phyloP scores from a whole-genome alignment of 1,140 invertebrate genomes.

The Mercenaria mercenaria region DNA sequence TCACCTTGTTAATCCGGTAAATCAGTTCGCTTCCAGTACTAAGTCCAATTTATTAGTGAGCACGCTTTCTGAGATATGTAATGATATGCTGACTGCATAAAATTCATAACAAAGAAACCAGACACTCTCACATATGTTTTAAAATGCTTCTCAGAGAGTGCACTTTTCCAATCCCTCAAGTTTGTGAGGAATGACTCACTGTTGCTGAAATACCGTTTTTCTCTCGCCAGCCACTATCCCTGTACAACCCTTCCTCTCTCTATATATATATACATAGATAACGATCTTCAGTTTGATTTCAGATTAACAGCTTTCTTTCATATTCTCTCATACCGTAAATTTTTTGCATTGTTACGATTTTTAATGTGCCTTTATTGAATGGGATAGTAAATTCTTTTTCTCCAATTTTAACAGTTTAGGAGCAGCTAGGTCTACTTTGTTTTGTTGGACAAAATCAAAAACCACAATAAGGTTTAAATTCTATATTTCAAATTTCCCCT shows the following conservation, averaged over 20 bases:
- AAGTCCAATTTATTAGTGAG: neutral
- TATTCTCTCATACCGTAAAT: neutral
- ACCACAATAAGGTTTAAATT: too few species aligned
- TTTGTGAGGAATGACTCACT: neutral
- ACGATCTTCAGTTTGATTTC: neutral
- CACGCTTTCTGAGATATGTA: neutral
- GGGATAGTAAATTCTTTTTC: neutral
- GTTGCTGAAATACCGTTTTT: neutral
- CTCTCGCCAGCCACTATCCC: neutral
- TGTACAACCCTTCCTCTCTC: neutral
- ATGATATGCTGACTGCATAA: neutral
- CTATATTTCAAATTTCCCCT: too few species aligned
- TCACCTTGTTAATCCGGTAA: neutral
- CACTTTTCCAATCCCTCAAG: slow-evolving; percentile 11
- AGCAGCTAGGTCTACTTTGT: too few species aligned
- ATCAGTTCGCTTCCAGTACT: neutral
- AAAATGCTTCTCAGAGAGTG: neutral
- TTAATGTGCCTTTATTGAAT: neutral
- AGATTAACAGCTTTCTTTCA: slow-evolving; percentile 3
- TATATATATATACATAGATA: neutral
- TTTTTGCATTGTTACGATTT: neutral
- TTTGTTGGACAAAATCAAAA: too few species aligned
- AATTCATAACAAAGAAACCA: slow-evolving; percentile 23
- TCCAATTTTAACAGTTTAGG: neutral
- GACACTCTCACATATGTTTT: slow-evolving; percentile 7